Percentiles rank a stretch among this genome's conserved stretches.
These are phyloP conservation scores for Oryzias celebensis DNA, from an alignment of 2,113 vertebrate species.

Conservation along the genomic window DNA sequence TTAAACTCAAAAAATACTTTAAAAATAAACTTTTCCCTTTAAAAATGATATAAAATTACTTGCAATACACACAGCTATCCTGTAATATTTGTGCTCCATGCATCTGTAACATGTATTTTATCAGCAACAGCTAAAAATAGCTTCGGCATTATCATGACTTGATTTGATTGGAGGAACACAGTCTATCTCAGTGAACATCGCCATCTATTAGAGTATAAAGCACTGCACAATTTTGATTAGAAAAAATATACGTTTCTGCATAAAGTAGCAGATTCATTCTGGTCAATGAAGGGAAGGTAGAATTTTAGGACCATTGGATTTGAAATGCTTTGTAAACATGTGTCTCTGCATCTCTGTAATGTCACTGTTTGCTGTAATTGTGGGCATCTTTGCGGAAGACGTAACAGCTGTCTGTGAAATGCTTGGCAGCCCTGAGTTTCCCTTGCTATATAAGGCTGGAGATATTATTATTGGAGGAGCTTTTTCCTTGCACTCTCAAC, in stretches of 20 bases:
- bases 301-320: not conserved
- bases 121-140: not conserved
- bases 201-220: not conserved
- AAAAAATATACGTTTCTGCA: too few species aligned
- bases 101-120: too few species aligned
- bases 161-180: conserved; percentile 1
- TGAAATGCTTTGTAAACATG: conserved; percentile 29
- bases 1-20: too few species aligned
- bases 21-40: too few species aligned
- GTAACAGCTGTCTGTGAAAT: conserved; percentile 50
- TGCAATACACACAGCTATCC: too few species aligned
- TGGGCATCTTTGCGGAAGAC: conserved; percentile 31
- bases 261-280: too few species aligned
- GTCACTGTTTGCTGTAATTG: conserved; percentile 36
- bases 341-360: conserved; percentile 12
- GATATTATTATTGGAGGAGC: conserved; percentile 72
- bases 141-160: not conserved
- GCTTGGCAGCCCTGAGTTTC: conserved; percentile 62
- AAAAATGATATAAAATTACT: too few species aligned
- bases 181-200: not conserved
- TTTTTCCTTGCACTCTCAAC: conserved; percentile 70
- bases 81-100: too few species aligned
- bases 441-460: conserved; percentile 66
- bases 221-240: not conserved
- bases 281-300: too few species aligned